Base-by-base conservation (phyloP, 2,113 vertebrate genomes). In the Danionella cerebrum region DNA sequence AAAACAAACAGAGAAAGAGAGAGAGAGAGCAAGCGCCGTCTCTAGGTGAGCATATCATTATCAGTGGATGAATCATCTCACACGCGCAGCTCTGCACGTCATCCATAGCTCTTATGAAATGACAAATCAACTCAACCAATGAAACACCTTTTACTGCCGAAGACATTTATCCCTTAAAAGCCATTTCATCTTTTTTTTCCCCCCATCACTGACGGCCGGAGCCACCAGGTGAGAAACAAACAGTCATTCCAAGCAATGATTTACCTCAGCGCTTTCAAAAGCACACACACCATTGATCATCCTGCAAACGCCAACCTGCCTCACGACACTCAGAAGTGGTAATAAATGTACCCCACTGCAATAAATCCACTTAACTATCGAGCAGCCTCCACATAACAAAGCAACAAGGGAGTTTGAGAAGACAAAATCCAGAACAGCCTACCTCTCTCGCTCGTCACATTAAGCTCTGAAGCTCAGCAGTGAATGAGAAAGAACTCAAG, bases 231-330 rank as follows among this genome's bases (percentile, higher is more conserved):
- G 35, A 31, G 65, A 27, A 64, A 41, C 69, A 69, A 52, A 64
- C 35, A 63, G 18, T 11, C 16, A 35, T 44, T 58, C 27, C 55
- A 44, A 74, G 67, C 21, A 65, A 71, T 76, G n/a, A n/a, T n/a
- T n/a, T n/a, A n/a, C 62, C 6, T 8, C 2, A 27, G 5, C 33
- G 52, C 36, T n/a, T 39, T 50, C 47, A 35, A 24, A 22, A 45
- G n/a, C n/a, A 48, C 55, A 55, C 4, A 62, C 54, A 39, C 31
- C 16, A 29, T 36, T 36, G 50, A 33, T 51, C 66, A 68, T 19
- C 25, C 55, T 29, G 41, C 35, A 51, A 47, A 53, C 33, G 69
- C 69, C 69, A 69, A 76, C 54, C 69, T 59, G 52, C 21, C 21
- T 22, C 38, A 54, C 22, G 16, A 39, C 19, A 44, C 14, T 14